Base-by-base conservation (phyloP, 37 sponge, comb jelly and placozoan genomes). In the Spongilla lacustris region DNA sequence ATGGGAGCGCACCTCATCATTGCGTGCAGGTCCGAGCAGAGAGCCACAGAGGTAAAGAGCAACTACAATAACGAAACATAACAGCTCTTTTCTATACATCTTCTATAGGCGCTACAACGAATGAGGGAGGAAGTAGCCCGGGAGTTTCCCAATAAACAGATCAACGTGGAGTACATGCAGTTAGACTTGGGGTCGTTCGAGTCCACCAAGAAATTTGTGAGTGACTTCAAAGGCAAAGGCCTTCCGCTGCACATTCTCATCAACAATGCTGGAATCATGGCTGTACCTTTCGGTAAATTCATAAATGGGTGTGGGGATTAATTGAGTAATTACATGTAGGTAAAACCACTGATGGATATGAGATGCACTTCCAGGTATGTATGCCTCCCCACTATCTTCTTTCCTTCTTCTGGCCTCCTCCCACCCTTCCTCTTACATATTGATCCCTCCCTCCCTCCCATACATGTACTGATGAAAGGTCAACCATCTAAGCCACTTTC, bases 1-100 rank as follows among this genome's bases (percentile, higher is more conserved):
- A 66, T 95, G 90, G 95, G 95, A 81, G 95, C 95, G 8, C 95
- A 89, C 82, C 86, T 88, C 75, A 85, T 91, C 81, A 89, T 95
- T 22, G 95, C 95, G 0, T 95, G 90, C 73, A 78, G 95, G 36
- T 85, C 86, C 2, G 50, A 86, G 26, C 90, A 91, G 72, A 89
- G 89, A 74, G 95, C 92, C 0, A 81, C 72, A 50, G 80, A 76
- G 12, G 94, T 94, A 58, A 90, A 81, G 23, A 72, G 29, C 4
- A 69, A 8, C 71, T 69, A 69, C 28, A 26, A 8, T 8, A 69
- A 29, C 73, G 0, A 30, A 50, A 33, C 2, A 0, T 19, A 1
- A 33, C 28, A 27, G 19, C 26, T 58, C 27, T 79, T 19, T 66
- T 11, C 2, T n/a, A 9, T 10, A 17, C 29, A 17, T 68, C n/a